Evolutionary conservation across 2,888 invertebrate species (phyloP).

Genomic region (Synergus umbraculus): DNA sequence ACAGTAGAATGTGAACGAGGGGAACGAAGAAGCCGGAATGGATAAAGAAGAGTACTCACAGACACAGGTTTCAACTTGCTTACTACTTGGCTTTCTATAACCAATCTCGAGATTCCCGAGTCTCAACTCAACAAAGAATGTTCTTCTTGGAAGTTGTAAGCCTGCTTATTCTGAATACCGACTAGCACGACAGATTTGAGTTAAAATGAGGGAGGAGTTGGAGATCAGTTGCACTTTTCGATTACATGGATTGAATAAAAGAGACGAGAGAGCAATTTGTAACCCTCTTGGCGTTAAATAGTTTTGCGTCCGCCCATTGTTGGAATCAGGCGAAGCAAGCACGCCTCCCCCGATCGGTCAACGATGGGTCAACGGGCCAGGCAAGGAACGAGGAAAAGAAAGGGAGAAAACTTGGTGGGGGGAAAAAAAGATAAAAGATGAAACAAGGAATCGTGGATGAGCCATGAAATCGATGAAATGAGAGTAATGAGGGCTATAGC

Average conservation of each 20-base stretch:
- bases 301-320: constrained; percentile 40
- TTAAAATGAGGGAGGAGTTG: background rate
- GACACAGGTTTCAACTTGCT: constrained; percentile 30
- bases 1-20: background rate
- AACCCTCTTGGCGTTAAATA: constrained; percentile 34
- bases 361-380: constrained; percentile 37
- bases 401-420: background rate
- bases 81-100: constrained; percentile 23
- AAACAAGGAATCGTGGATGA: background rate
- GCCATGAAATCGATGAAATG: background rate
- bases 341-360: constrained; percentile 38
- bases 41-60: constrained; percentile 17
- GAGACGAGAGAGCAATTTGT: constrained; percentile 10
- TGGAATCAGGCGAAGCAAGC: constrained; percentile 25
- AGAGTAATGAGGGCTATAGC: background rate
- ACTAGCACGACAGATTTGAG: background rate
- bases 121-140: background rate
- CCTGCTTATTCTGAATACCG: background rate
- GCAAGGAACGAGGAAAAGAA: background rate
- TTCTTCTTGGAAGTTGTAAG: background rate
- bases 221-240: constrained; percentile 9
- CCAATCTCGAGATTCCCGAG: background rate
- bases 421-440: constrained; percentile 10
- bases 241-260: background rate
- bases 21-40: constrained; percentile 18